Evolutionary conservation across 2,888 invertebrate species (phyloP), one percentile per base, ranked within the genome.

Genomic region (Aleiodes leptofemur): DNA sequence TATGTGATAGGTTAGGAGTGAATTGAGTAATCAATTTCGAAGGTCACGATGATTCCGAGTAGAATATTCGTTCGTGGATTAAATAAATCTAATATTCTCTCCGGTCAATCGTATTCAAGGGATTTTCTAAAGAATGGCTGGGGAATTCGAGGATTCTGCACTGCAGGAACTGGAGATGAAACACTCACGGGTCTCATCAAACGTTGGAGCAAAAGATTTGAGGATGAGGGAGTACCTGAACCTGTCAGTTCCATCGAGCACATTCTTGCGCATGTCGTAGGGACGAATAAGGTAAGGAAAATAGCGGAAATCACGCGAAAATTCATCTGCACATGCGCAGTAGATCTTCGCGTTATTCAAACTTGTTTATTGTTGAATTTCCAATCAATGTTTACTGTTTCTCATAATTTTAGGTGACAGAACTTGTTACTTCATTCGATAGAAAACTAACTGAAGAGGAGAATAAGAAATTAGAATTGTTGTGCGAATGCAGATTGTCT

Each of bases 231-330:
- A 43, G 88, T 93, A 69, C 89, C 90, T 0, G 93, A 93, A 82
- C 90, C 92, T 5, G 88, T 90, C 2, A 90, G 91, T 82, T 92
- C 93, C 74, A 89, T 92, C 59, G 91, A 92, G 80, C 90, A 91
- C 81, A 92, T 93, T 78, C 86, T 92, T 68, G 92, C 93, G 13
- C 91, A 92, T 85, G 90, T 92, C 61, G 83, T 93, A 51, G 89
- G 90, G 57, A 89, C 87, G 9, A 90, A 90, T 81, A 92, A 91
- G 87, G 93, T 93, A 89, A 87, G 86, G 50, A 66, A 61, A 57
- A 64, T 73, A 8, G 13, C 8, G 4, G 53, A 75, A 53, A 29
- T 23, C 11, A 11, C 14, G 14, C 29, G 14, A 14, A n/a, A 55
- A 70, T 23, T 29, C 23, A 14, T 51, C 16, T 34, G 53, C 55